Base-by-base conservation (phyloP, 2,888 invertebrate genomes). In the Drosophila nr. fundita region DNA sequence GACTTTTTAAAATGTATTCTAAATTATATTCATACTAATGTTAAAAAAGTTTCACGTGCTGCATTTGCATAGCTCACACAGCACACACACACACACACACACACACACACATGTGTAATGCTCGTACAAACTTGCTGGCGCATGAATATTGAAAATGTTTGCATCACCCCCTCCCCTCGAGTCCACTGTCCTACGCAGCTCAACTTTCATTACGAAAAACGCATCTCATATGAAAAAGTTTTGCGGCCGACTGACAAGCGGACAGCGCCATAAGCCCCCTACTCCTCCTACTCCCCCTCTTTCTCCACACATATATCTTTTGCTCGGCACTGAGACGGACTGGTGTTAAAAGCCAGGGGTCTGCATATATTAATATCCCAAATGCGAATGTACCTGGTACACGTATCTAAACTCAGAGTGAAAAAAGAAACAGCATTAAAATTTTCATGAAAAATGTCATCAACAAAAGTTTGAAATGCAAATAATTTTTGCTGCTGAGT, bases 21-120 rank as follows among this genome's bases (percentile, higher is more conserved):
- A 83, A 88, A 90, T 90, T 88, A 88, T 90, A 90, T 90, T 89
- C 88, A 88, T 89, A 90, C 82, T 90, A 89, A 90, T 86, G 83
- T 83, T 78, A 64, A 76, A 90, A 89, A 86, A 78, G 68, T 82
- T 80, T 64, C 73, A 64, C 74, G 72, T 72, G 54, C 78, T 63
- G 59, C 71, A 84, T 88, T 79, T 83, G 73, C 83, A 82, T 85
- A 74, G 70, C 73, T 57, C 65, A 69, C 63, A 73, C 45, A 24
- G 73, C 55, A n/a, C n/a, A n/a, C 52, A 71, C 30, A 52, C 32
- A 52, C 65, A 69, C 63, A 73, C 45, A 24, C 71, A 61, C 50
- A 71, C n/a, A 52, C 38, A 49, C 42, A 15, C 49, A 32, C 34
- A 21, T 40, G 38, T 50, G 38, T n/a, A n/a, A n/a, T 24, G 49